A percentile compares a stretch with the other conserved stretches of the same genome.
These are phyloP conservation scores for Orycteropus afer DNA, from an alignment of 2,113 vertebrate genomes.

Conservation along the genomic window DNA sequence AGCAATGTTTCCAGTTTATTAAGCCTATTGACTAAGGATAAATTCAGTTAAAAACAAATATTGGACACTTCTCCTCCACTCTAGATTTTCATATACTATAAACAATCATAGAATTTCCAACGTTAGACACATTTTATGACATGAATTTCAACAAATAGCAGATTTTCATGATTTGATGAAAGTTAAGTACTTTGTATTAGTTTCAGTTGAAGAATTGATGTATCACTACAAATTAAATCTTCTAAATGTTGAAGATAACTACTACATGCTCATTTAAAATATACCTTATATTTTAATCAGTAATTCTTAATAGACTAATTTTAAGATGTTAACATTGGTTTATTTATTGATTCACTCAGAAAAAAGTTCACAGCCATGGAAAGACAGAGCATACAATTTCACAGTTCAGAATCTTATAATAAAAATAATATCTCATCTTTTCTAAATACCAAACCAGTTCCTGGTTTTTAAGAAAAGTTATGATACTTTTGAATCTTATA, in stretches of 20 bases:
- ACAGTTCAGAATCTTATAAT: background rate
- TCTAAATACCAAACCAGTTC: background rate
- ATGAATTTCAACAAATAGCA: background rate
- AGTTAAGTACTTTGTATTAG: background rate
- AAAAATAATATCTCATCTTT: background rate
- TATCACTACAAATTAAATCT: background rate
- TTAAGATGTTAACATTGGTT: background rate
- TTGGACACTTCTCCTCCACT: background rate
- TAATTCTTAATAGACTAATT: background rate
- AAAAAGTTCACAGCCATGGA: background rate
- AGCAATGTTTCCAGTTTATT: background rate
- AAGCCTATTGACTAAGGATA: background rate
- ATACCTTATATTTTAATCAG: background rate
- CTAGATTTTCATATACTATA: background rate
- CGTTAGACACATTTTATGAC: background rate
- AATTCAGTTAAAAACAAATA: conserved; percentile 20
- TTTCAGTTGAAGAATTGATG: background rate
- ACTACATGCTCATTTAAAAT: background rate
- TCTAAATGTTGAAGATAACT: background rate
- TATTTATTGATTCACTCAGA: background rate
- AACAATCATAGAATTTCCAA: background rate
- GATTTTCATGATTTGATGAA: background rate
- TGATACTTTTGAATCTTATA: background rate
- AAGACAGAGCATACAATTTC: background rate
- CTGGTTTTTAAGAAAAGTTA: background rate